Evolutionary conservation across 2,113 vertebrate genomes (phyloP).

Genomic region (Bufo gargarizans): DNA sequence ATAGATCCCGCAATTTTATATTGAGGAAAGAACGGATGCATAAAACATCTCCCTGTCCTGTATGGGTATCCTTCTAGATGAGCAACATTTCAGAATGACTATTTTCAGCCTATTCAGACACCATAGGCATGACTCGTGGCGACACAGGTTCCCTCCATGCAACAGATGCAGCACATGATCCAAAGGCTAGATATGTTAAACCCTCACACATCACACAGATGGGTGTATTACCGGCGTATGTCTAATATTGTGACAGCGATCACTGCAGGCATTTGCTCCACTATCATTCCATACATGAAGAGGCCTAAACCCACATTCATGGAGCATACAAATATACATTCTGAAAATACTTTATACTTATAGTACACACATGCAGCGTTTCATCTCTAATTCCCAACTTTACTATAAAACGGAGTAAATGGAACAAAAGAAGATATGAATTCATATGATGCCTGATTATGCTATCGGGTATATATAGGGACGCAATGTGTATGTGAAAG

Average conservation of each 20-base stretch:
- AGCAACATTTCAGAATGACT: neutral
- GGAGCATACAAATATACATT: neutral
- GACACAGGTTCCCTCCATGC: neutral
- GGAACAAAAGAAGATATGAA: neutral
- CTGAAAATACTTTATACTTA: neutral
- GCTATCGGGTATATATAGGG: neutral
- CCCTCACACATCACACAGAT: neutral
- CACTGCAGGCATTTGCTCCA: neutral
- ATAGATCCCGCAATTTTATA: neutral
- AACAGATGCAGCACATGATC: neutral
- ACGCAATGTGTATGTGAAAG: neutral
- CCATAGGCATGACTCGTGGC: neutral
- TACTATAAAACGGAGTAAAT: neutral
- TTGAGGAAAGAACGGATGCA: neutral
- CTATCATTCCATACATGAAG: neutral
- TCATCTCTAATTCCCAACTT: neutral
- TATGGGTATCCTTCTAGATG: neutral
- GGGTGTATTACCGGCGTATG: neutral
- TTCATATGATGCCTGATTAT: neutral
- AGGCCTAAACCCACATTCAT: neutral
- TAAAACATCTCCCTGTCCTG: neutral
- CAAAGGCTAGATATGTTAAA: neutral
- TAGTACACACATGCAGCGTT: neutral
- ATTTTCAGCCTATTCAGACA: neutral
- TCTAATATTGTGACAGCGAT: neutral